Evolutionary conservation across 2,113 vertebrate genomes (phyloP).

Genomic region (Sylvilagus bachmani): DNA sequence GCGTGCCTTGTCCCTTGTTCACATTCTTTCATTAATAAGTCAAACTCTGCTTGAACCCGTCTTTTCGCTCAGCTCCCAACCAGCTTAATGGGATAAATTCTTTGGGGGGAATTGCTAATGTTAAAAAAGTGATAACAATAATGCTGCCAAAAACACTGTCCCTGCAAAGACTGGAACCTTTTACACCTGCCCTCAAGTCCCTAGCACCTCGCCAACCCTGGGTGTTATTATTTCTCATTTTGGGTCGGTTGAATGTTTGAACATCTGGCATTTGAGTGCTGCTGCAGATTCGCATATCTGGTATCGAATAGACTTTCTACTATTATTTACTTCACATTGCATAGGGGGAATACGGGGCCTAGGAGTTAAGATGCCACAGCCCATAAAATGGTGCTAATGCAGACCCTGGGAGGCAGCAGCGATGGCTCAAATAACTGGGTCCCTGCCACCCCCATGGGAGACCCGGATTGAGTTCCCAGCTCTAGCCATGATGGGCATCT

Average conservation of each 20-base stretch:
- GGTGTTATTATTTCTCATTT: neutral
- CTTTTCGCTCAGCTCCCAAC: neutral
- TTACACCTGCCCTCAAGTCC: neutral
- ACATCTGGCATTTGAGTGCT: neutral
- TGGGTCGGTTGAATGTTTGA: neutral
- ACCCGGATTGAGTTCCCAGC: no score
- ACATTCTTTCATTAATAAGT: neutral
- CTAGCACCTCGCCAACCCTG: neutral
- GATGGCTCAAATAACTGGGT: no score
- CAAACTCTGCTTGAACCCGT: neutral
- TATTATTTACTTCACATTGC: no score
- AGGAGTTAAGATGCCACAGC: no score
- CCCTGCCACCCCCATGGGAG: no score
- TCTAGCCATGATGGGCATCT: no score
- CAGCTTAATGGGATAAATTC: neutral
- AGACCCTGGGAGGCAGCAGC: no score
- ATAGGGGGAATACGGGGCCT: no score
- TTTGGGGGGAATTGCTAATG: neutral
- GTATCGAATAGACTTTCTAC: neutral
- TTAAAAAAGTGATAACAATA: neutral
- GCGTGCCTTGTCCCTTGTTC: neutral
- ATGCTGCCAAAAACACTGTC: neutral
- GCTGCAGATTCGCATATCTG: neutral
- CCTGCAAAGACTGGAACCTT: neutral
- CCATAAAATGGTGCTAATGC: no score